Evolutionary conservation across 2,113 vertebrate species (phyloP), one percentile per base, ranked within the genome.

Genomic region (Sialia sialis): DNA sequence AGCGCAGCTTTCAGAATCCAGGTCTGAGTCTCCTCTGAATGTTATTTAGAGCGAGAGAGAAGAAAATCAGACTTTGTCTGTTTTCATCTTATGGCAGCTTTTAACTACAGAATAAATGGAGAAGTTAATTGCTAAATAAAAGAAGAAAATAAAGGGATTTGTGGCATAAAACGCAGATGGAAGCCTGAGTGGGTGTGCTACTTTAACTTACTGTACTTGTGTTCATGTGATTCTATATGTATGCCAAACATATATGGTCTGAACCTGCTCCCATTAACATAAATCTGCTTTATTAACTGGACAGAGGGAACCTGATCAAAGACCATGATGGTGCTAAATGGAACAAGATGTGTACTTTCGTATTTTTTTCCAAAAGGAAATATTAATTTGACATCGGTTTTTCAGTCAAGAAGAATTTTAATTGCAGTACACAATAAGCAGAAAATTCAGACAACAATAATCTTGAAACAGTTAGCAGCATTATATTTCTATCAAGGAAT

Each of bases 401-500:
- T 96, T 58, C 92, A 92, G 91, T 46, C 60, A 67, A 93, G 87
- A 94, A 94, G 92, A 92, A 87, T 85, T 95, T 97, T 95, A 95
- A 97, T 92, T 94, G 94, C 93, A 77, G 88, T 95, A 95, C 80
- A 95, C 94, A 96, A 96, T 92, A 94, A 96, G 94, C 87, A 94
- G 96, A 97, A 96, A 96, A 95, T 95, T 95, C 91, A 97, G 94
- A 94, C 89, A 96, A 95, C 94, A 97, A 86, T 95, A 92, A 95
- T 95, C 93, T 97, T 96, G 95, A 95, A 96, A 92, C 87, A 92
- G 95, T 93, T 88, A 93, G 88, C 89, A 94, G 88, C 85, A 77
- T 85, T 94, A 48, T 92, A 80, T 93, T 93, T 95, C 94, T 96
- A 70, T 94, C 88, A 87, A 96, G 93, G 92, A 95, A 75, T 93